phyloP scores from a whole-genome alignment of 2,113 vertebrate genomes.

The Macroglossus sobrinus region DNA sequence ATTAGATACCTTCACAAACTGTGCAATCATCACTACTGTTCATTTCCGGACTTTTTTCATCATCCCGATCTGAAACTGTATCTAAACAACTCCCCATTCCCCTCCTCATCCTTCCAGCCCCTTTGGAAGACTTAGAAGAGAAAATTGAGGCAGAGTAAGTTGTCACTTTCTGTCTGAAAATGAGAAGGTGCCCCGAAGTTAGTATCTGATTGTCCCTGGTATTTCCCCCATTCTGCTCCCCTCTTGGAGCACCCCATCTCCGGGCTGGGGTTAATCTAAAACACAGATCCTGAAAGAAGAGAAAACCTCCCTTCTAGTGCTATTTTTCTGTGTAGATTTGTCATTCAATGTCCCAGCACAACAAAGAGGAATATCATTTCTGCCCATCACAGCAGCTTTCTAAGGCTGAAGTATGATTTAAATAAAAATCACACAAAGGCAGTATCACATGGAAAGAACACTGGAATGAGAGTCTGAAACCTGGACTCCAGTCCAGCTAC shows the following conservation, averaged over 20 bases:
- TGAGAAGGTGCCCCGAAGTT: background rate
- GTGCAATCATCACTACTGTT: rapidly evolving
- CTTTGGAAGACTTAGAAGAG: background rate
- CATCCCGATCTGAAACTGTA: background rate
- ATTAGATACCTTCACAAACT: background rate
- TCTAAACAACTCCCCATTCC: background rate
- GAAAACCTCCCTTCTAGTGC: background rate
- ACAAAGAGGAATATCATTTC: background rate
- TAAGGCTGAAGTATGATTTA: background rate
- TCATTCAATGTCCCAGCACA: background rate
- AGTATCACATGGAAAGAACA: background rate
- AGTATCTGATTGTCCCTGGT: background rate
- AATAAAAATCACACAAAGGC: background rate
- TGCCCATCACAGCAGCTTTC: background rate
- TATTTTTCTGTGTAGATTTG: background rate
- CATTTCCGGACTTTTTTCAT: background rate
- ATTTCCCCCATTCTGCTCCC: background rate
- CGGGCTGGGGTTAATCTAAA: background rate
- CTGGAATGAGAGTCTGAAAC: background rate
- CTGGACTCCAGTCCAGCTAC: background rate
- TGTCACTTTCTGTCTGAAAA: background rate
- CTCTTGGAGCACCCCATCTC: background rate
- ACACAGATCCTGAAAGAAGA: background rate
- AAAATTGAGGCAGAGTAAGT: background rate
- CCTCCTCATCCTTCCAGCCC: background rate